A percentile compares a stretch with the other conserved stretches of the same genome.
These are phyloP conservation scores for Sigmodon hispidus DNA, from an alignment of 2,113 vertebrate species.

Conservation along the genomic window DNA sequence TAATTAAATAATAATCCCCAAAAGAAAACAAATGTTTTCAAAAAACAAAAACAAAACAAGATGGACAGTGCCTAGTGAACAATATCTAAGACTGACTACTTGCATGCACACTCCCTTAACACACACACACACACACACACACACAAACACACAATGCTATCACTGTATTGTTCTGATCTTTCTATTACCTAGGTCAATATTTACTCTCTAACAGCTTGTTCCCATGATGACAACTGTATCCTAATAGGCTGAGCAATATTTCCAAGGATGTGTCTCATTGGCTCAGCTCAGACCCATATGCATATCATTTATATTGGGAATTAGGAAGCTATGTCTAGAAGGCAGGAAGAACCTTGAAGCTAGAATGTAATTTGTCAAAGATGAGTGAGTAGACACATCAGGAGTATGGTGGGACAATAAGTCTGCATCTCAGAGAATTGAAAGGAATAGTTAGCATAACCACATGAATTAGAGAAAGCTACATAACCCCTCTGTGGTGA, in stretches of 20 bases:
- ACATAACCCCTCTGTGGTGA: background rate
- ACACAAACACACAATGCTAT: background rate
- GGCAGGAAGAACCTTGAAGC: background rate
- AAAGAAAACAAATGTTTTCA: background rate
- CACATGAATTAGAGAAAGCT: background rate
- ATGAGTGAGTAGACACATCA: background rate
- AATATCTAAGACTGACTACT: background rate
- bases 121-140: background rate
- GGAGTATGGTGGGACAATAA: background rate
- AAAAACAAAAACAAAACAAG: background rate
- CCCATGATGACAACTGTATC: accelerated
- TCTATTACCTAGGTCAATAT: background rate
- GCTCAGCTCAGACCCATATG: background rate
- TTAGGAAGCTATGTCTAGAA: background rate
- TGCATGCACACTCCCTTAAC: background rate
- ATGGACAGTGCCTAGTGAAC: background rate
- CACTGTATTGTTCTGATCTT: background rate
- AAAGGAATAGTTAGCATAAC: constrained; percentile 43
- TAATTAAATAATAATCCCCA: background rate
- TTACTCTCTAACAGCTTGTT: background rate
- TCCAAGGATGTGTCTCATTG: background rate
- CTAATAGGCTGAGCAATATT: background rate
- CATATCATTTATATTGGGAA: background rate
- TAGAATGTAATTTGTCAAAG: background rate
- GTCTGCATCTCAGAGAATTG: background rate